Evolutionary conservation across 2,113 vertebrate genomes (phyloP), one percentile per base, ranked within the genome.

Genomic region (Carassius auratus): DNA sequence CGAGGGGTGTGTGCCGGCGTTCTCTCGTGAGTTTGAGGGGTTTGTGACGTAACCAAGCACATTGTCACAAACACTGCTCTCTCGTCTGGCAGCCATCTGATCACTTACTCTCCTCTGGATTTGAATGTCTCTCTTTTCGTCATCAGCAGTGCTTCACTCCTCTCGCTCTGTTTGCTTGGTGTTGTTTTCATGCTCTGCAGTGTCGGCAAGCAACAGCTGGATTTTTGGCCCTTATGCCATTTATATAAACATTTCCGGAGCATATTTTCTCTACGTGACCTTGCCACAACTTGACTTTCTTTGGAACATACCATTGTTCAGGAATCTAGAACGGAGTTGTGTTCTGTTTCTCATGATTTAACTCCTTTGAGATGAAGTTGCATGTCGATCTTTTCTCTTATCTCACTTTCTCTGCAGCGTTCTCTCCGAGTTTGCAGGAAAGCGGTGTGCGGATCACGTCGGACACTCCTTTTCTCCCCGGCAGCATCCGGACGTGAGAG

Each of bases 401-500:
- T 21, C 21, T 76, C 48, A 30, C 23, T 77, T 19, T 81, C 55
- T 17, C 84, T 57, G 0, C 38, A 94, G 93, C 89, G 71, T 90
- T 84, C 23, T 48, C 89, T 5, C 94, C 94, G 1, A 89, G 95
- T 86, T 95, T 94, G 91, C 95, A 94, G 73, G 96, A 95, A 89
- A 95, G 95, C 0, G 95, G 95, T 91, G 95, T 95, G 13, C 84
- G 30, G 30, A 94, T 96, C 84, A 96, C 95, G 0, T 96, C 96
- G 1, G 96, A 96, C 64, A 93, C 95, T 4, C 96, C 96, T n/a
- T 92, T 97, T 87, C 95, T 97, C 14, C 94, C 93, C 30, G 55
- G 66, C 52, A 76, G 84, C 48, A 4, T 36, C 30, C 74, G 74
- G 9, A 57, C 55, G 6, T 91, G 85, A 87, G 64, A 21, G 33